A percentile compares a stretch with the other conserved stretches of the same genome.
phyloP scores from a whole-genome alignment of 2,888 invertebrate species.

The Caenorhabditis sp. region DNA sequence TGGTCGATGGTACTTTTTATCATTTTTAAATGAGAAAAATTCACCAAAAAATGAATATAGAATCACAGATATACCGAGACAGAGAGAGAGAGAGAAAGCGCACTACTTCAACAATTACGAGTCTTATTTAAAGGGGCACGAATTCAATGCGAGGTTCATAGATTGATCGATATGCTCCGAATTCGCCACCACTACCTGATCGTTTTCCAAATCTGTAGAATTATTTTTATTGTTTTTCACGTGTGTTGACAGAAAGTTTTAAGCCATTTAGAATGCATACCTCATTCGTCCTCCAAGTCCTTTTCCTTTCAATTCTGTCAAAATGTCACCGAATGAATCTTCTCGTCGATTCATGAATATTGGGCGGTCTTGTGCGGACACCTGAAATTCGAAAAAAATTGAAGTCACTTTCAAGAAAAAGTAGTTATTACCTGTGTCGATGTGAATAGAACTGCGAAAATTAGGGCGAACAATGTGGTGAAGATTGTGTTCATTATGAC shows the following conservation, averaged over 20 bases:
- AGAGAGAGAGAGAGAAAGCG: neutral
- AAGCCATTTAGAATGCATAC: slow-evolving; percentile 17
- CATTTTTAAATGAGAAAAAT: neutral
- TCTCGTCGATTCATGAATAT: slow-evolving; percentile 56
- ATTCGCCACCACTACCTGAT: neutral
- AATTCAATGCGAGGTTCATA: neutral
- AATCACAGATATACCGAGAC: neutral
- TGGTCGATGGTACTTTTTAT: neutral
- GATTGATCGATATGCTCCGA: neutral
- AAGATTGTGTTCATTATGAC: neutral
- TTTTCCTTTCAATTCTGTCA: slow-evolving; percentile 57
- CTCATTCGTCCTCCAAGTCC: slow-evolving; percentile 59
- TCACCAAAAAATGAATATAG: neutral
- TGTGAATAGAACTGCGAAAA: neutral
- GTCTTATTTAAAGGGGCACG: neutral
- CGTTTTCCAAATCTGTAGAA: slow-evolving; percentile 9
- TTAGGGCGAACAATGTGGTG: neutral
- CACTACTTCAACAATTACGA: no score
- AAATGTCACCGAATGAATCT: slow-evolving; percentile 47
- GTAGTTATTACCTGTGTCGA: neutral
- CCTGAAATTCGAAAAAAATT: neutral
- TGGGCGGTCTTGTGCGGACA: slow-evolving; percentile 31
- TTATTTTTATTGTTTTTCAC: no score
- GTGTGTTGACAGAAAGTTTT: neutral
- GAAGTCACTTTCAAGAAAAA: neutral